A percentile compares a stretch with the other conserved stretches of the same genome.
Evolutionary conservation across 2,113 vertebrate species (phyloP).

Genomic region (Gymnobelideus leadbeateri): DNA sequence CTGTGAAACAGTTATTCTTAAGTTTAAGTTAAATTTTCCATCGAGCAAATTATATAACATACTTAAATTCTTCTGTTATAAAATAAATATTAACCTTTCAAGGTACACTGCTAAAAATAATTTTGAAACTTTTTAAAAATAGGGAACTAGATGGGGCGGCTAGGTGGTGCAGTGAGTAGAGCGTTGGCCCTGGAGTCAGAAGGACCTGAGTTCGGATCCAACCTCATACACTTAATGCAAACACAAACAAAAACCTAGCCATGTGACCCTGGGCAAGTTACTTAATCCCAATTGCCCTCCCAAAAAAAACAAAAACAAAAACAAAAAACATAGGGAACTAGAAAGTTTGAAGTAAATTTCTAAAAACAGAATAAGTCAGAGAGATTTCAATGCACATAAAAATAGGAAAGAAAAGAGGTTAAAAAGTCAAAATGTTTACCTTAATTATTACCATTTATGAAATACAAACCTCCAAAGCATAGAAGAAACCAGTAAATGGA

Average conservation of each 20-base stretch:
- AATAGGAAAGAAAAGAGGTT: background rate
- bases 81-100: background rate
- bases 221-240: too few relatives aligned
- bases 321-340: background rate
- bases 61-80: background rate
- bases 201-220: too few relatives aligned
- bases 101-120: background rate
- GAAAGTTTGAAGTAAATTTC: background rate
- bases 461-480: conserved; percentile 93
- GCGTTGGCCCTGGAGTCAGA: too few relatives aligned
- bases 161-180: too few relatives aligned
- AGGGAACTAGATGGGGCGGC: background rate
- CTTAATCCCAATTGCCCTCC: too few relatives aligned
- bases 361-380: background rate
- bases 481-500: conserved; percentile 97
- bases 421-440: background rate
- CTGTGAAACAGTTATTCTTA: background rate
- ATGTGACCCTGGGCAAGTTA: too few relatives aligned
- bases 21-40: background rate
- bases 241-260: too few relatives aligned
- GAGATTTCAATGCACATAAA: background rate
- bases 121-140: background rate
- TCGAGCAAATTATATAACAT: background rate
- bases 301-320: too few relatives aligned
- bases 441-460: conserved; percentile 28